Base-by-base conservation (phyloP, 2,888 invertebrate genomes). In the Temnothorax rugatulus region DNA sequence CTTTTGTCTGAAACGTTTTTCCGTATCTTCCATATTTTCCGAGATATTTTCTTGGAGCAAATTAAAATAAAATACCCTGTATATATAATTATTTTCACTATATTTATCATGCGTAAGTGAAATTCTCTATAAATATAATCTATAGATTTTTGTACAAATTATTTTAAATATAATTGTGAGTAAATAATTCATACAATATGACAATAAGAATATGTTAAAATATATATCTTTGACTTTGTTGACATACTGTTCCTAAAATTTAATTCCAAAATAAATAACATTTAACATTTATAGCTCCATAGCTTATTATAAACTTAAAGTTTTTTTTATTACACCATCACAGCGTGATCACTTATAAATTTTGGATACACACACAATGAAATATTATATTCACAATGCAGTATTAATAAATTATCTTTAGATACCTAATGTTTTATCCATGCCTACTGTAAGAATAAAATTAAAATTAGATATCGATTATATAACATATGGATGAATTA, bases 351-450 rank as follows among this genome's bases (percentile, higher is more conserved):
- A 29, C 29, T 29, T 29, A 2, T 2, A 29, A 29, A 93, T 94
- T 94, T 93, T 90, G 86, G 85, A 91, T 91, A 91, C 86, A 93
- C 29, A 29, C 29, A 3, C 29, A 29, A 3, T 3, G 29, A 29
- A 92, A 91, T 52, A 52, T 91, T 91, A 90, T 89, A 92, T 93
- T 93, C 92, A 93, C 92, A 91, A 92, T 90, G 92, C 92, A 93
- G 92, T 92, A 94, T 94, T 93, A 93, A 93, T 93, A 94, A 93
- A 88, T 90, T 21, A 86, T 91, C 89, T 92, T 93, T 93, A 92
- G 91, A 92, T 94, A 94, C 94, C 94, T 94, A 94, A 93, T 92
- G 92, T 90, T 88, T 93, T 94, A 92, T 94, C 94, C 93, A 91
- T 92, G 94, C 91, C 91, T 93, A 94, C 94, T 94, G 94, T 83